Evolutionary conservation across 2,888 invertebrate species (phyloP).

Genomic region (Hoplodrina ambigua): DNA sequence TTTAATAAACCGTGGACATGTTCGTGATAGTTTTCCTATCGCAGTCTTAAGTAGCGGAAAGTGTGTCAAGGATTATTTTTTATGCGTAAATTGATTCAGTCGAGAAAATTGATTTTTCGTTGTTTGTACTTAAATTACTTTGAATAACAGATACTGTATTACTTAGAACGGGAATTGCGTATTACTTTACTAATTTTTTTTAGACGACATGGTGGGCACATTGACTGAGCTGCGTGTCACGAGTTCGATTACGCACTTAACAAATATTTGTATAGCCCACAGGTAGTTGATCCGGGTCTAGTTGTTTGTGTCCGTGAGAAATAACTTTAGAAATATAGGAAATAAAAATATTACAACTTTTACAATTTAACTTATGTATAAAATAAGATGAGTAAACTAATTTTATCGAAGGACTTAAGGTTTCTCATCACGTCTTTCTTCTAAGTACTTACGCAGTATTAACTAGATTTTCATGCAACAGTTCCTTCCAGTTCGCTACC

Average conservation of each 20-base stretch:
- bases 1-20: constrained; percentile 47
- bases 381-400: no score
- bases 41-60: constrained; percentile 17
- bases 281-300: no score
- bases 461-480: neutral
- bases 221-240: no score
- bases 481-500: constrained; percentile 38
- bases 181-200: neutral
- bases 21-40: constrained; percentile 43
- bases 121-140: constrained; percentile 9
- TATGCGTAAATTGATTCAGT: constrained; percentile 43
- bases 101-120: constrained; percentile 44
- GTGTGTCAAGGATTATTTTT: constrained; percentile 57
- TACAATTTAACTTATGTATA: neutral
- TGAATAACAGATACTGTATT: neutral
- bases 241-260: no score
- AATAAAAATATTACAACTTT: neutral
- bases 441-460: neutral
- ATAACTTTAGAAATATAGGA: no score
- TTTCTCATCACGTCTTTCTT: neutral
- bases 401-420: neutral
- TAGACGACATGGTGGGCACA: no score
- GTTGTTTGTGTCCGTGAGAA: no score
- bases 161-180: neutral
- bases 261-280: no score